Evolutionary conservation across 1,140 invertebrate genomes (phyloP).

Genomic region (Sarcophaga peregrina): DNA sequence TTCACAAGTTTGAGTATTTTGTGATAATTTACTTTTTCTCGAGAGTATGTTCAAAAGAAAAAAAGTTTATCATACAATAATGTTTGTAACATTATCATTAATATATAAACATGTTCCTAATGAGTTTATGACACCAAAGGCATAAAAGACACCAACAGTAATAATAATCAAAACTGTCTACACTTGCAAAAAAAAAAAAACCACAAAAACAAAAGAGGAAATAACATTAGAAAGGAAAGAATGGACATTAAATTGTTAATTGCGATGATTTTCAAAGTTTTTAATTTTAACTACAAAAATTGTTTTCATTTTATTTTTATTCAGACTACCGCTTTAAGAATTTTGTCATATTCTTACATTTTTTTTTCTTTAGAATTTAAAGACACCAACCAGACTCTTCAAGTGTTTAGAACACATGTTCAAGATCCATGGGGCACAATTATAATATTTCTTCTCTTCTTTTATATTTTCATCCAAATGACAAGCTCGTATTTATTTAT

Average conservation of each 20-base stretch:
- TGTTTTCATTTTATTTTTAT: neutral
- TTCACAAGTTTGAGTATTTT: neutral
- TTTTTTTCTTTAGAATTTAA: neutral
- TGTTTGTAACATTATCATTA: conserved; percentile 12
- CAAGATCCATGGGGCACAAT: neutral
- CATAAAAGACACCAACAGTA: neutral
- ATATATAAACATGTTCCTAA: conserved; percentile 9
- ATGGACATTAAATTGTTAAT: too few relatives aligned
- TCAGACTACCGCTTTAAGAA: neutral
- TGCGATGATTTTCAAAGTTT: too few relatives aligned
- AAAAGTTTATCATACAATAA: neutral
- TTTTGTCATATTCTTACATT: neutral
- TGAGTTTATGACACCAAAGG: conserved; percentile 17
- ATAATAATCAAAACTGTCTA: neutral
- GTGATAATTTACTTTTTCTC: neutral
- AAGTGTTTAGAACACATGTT: conserved; percentile 5
- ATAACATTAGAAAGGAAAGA: too few relatives aligned
- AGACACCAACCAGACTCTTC: neutral
- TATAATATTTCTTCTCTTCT: too few relatives aligned
- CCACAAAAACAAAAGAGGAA: too few relatives aligned
- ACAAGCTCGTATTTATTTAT: too few relatives aligned
- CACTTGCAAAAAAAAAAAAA: neutral
- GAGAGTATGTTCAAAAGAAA: neutral
- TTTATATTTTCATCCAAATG: too few relatives aligned
- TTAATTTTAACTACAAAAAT: too few relatives aligned